These are phyloP conservation scores for Cyprinodon variegatus DNA, from an alignment of 2,113 vertebrate species.

Conservation along the genomic window DNA sequence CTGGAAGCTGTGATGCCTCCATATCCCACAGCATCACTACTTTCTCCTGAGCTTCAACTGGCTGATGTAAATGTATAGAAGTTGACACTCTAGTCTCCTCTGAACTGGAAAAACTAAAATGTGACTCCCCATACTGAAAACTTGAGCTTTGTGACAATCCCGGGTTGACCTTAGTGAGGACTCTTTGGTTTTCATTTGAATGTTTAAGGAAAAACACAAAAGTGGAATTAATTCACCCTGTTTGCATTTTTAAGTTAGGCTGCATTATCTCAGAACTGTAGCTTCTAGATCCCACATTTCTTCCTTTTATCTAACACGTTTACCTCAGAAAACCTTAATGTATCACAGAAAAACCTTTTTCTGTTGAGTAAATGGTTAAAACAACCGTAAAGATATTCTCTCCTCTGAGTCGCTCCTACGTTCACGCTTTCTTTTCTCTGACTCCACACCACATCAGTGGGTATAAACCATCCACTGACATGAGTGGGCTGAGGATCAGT, in stretches of 20 bases:
- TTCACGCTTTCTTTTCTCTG: slow-evolving; percentile 4
- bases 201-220: too few relatives aligned
- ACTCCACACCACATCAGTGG: slow-evolving; percentile 13
- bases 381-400: background rate
- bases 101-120: too few relatives aligned
- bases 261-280: too few relatives aligned
- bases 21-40: too few relatives aligned
- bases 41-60: too few relatives aligned
- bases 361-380: background rate
- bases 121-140: background rate
- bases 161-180: background rate
- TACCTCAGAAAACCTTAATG: background rate
- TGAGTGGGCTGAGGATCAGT: slow-evolving; percentile 31
- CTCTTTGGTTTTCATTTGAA: background rate
- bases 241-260: too few relatives aligned
- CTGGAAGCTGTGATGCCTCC: too few relatives aligned
- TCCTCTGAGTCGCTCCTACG: slow-evolving; percentile 4
- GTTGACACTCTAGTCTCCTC: too few relatives aligned
- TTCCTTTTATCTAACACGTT: too few relatives aligned
- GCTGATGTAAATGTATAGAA: too few relatives aligned
- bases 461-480: slow-evolving; percentile 2
- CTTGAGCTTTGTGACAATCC: background rate
- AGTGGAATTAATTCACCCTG: too few relatives aligned
- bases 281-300: too few relatives aligned
- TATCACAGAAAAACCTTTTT: background rate